Conservation (phyloP, 2,888 invertebrate genomes). For the Megaustenia siamemsis region DNA sequence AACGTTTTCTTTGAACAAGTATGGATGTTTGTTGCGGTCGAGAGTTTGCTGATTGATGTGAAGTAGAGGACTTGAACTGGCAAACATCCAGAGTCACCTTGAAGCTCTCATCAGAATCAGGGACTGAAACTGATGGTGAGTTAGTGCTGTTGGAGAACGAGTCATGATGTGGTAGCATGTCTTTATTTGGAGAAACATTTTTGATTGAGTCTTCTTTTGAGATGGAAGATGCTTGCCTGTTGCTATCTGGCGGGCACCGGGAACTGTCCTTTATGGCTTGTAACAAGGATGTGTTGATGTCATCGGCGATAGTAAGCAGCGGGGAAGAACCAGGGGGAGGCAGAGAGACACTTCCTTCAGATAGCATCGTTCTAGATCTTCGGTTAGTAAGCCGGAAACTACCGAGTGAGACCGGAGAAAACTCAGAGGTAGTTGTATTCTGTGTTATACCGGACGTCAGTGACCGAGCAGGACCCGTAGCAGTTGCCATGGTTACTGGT, state of each 20-base stretch:
- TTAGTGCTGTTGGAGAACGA: no score
- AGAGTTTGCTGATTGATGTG: background rate
- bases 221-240: no score
- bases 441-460: background rate
- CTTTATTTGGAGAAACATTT: background rate
- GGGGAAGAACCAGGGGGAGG: background rate
- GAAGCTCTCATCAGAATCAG: background rate
- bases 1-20: no score
- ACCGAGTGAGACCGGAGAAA: background rate
- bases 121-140: background rate
- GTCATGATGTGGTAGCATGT: background rate
- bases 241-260: background rate
- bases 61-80: no score
- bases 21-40: background rate
- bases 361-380: slow-evolving; percentile 10
- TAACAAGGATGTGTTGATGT: slow-evolving; percentile 10
- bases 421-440: background rate
- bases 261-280: background rate
- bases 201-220: background rate
- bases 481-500: background rate
- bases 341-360: slow-evolving; percentile 1
- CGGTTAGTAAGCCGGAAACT: slow-evolving; percentile 14
- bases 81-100: no score
- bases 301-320: slow-evolving; percentile 7
- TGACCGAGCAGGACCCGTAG: background rate